Evolutionary conservation across 1,140 invertebrate species (phyloP).

Genomic region (Brachionus sp.): DNA sequence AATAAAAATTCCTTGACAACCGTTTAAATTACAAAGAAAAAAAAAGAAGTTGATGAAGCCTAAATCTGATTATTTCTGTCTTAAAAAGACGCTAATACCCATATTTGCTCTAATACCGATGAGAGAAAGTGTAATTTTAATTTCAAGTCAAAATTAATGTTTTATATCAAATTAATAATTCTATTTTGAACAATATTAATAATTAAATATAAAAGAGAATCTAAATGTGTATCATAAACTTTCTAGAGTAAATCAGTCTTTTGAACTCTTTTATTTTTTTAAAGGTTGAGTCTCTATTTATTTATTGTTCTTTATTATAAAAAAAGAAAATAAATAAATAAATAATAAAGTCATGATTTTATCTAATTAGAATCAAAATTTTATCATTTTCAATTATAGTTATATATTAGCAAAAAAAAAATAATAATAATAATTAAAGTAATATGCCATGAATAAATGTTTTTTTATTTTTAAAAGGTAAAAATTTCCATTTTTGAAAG

Average conservation of each 20-base stretch:
- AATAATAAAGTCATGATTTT: not conserved
- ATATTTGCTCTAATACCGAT: not conserved
- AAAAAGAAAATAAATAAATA: not conserved
- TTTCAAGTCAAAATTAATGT: too few relatives aligned
- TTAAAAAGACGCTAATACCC: not conserved
- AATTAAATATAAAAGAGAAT: too few relatives aligned
- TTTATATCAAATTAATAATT: too few relatives aligned
- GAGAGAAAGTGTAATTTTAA: not conserved
- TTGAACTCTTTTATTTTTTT: not conserved
- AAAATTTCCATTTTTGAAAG: too few relatives aligned
- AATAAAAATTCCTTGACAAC: not conserved
- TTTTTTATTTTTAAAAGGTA: too few relatives aligned
- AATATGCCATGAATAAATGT: too few relatives aligned
- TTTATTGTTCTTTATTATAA: not conserved
- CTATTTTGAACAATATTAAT: too few relatives aligned
- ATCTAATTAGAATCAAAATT: not conserved
- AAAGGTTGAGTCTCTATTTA: not conserved
- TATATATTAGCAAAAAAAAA: too few relatives aligned
- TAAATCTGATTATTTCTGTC: not conserved
- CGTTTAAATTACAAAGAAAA: not conserved
- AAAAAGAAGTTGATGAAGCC: not conserved
- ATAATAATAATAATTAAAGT: too few relatives aligned
- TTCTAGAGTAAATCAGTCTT: not conserved
- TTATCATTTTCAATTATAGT: not conserved
- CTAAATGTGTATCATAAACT: not conserved